Conservation (phyloP, 2,888 invertebrate genomes). For the Drosophila mimica region DNA sequence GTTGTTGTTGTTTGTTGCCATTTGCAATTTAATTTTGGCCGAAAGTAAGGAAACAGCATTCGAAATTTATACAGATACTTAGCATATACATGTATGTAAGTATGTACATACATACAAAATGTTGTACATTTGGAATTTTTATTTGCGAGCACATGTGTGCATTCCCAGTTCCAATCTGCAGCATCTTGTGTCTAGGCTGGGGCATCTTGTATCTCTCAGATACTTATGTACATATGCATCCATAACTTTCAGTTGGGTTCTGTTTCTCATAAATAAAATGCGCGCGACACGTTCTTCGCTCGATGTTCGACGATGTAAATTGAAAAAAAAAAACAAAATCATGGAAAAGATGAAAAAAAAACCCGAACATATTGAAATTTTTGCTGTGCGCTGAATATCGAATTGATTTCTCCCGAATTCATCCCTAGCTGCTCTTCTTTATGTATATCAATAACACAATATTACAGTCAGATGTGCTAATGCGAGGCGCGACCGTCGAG, state of each 20-base stretch:
- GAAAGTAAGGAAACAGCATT: slow-evolving; percentile 38
- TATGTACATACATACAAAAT: neutral
- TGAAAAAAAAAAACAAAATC: slow-evolving; percentile 58
- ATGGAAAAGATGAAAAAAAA: slow-evolving; percentile 28
- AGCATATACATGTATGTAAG: slow-evolving; percentile 27
- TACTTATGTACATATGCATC: slow-evolving; percentile 21
- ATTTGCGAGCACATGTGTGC: slow-evolving; percentile 13
- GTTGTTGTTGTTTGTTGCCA: slow-evolving; percentile 41
- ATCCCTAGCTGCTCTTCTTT: slow-evolving; percentile 1
- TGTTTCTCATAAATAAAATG: slow-evolving; percentile 70
- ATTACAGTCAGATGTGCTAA: slow-evolving; percentile 47
- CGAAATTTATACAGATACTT: slow-evolving; percentile 60
- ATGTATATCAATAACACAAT: slow-evolving; percentile 37
- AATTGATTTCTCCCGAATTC: slow-evolving; percentile 47
- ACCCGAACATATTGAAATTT: slow-evolving; percentile 65
- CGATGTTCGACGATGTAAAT: slow-evolving; percentile 58
- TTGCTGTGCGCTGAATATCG: slow-evolving; percentile 64
- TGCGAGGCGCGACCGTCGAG: slow-evolving; percentile 34
- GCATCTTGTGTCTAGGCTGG: slow-evolving; percentile 45
- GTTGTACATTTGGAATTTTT: slow-evolving; percentile 13
- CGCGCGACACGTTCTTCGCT: slow-evolving; percentile 58
- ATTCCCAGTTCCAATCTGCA: slow-evolving; percentile 9
- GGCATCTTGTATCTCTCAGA: slow-evolving; percentile 4
- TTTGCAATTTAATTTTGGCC: slow-evolving; percentile 41
- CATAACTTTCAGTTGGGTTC: slow-evolving; percentile 63